Base-by-base conservation (phyloP, 1,140 invertebrate genomes). In the Phymorhynchus buccinoides region DNA sequence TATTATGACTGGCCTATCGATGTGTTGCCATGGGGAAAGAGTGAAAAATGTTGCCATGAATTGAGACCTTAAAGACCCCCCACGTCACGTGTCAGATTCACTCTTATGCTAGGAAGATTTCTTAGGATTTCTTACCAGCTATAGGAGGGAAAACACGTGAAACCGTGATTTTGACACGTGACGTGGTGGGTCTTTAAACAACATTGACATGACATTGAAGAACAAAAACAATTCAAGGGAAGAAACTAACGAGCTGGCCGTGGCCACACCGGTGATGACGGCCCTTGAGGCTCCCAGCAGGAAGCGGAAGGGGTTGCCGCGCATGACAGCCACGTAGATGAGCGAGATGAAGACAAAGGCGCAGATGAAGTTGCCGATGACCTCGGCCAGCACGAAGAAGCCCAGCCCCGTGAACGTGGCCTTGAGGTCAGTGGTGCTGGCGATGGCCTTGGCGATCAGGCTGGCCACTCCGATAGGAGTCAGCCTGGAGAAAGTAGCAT, bases 381-480 rank as follows among this genome's bases (percentile, higher is more conserved):
- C 94, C 71, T 98, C 96, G 3, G 97, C 98, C 35, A 96, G 93
- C 88, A 98, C 93, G 94, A 98, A 98, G 95, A 97, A 96, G 1
- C 96, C 96, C 32, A 98, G 94, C 30, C 48, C 68, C 30, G 27
- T 41, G 39, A 97, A 96, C 68, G 97, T 96, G 89, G 96, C 93
- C 18, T 93, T 95, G 77, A 99, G 94, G 93, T 98, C 95, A 52
- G 95, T 94, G n/a, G 98, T 96, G 68, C 95, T 95, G 1, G 98
- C 94, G 87, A 99, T 96, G 93, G 98, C 98, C 22, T 96, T 96
- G 79, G 96, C 96, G 88, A 99, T 98, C 35, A 99, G 95, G 82
- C 97, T 98, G 87, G 96, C 96, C 85, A 98, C 96, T 62, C 97
- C 97, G 30, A 99, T 89, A 1, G 97, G 97, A 1, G 97, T 97